Evolutionary conservation across 2,797 vertebrate species (phyloP), one percentile per base, ranked within the genome.

Genomic region (Micromesistius poutassou): DNA sequence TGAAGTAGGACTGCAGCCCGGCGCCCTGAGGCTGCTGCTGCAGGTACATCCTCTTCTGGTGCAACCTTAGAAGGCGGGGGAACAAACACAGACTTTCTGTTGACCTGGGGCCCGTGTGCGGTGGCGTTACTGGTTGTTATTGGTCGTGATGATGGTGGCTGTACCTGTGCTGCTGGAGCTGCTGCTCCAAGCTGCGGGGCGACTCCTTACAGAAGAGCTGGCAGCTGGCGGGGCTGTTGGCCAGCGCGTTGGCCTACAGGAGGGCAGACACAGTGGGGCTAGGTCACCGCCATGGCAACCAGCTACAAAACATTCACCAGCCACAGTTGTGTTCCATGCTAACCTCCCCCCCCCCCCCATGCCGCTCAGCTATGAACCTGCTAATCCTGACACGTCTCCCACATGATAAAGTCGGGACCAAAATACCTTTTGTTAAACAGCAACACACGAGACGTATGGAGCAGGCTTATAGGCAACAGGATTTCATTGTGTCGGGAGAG

Each of bases 101-200:
- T 13, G 68, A 30, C 30, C 1, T 5, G 68, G 68, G 30, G 30
- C 7, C 4, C 7, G 7, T 7, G 9, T 19, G 68, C 14, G 25
- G 71, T 22, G 38, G 9, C 40, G 28, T 36, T n/a, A 28, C 4
- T 35, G 33, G 33, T 22, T 72, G 28, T 36, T 14, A 28, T 7
- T 10, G 33, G 22, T 16, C 1, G 10, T 16, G 40, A 30, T 22
- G 30, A 55, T 72, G 10, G 66, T 28, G 46, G 19, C 3, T 0
- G 89, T 91, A 98, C 98, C 98, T 98, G 94, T 99, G 97, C 80
- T 99, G 97, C 90, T 98, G 97, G 72, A 99, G 93, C 91, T 99
- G 98, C 89, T 99, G 97, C 77, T 99, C 97, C 85, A 99, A 94
- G 87, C 96, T 98, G 87, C 97, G 93, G 25, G 97, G 98, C 19